Evolutionary conservation across 2,113 vertebrate genomes (phyloP).

Genomic region (Seriola quinqueradiata): DNA sequence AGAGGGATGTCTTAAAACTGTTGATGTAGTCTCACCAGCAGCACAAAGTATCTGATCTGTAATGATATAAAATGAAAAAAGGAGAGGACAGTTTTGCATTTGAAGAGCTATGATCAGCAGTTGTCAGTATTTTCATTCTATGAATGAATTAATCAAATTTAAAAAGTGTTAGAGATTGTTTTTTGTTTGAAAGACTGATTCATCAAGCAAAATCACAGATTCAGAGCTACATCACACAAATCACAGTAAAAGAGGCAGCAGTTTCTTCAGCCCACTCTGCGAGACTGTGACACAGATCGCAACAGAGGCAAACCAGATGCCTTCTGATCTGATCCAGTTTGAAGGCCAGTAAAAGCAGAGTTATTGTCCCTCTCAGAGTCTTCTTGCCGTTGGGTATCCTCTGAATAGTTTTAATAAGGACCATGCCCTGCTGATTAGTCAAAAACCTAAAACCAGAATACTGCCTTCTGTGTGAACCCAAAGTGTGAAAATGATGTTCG

Average conservation of each 20-base stretch:
- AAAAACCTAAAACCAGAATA: conserved; percentile 28
- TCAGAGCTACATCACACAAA: neutral
- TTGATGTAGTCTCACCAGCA: too few relatives aligned
- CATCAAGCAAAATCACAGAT: neutral
- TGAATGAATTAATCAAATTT: too few relatives aligned
- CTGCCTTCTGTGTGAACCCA: conserved; percentile 34
- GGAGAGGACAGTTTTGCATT: too few relatives aligned
- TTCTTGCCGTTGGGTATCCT: conserved; percentile 26
- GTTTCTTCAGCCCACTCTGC: neutral
- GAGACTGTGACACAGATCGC: neutral
- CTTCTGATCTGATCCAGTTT: conserved; percentile 37
- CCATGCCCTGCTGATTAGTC: conserved; percentile 33
- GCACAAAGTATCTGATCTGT: too few relatives aligned
- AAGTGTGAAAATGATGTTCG: conserved; percentile 26
- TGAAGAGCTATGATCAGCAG: too few relatives aligned
- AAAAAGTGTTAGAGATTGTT: neutral
- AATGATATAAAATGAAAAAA: too few relatives aligned
- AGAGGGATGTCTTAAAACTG: too few relatives aligned
- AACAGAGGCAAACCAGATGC: conserved; percentile 38
- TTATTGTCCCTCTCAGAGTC: conserved; percentile 26
- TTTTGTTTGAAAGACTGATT: neutral
- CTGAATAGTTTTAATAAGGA: conserved; percentile 33
- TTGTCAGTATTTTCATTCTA: too few relatives aligned
- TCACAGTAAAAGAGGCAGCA: neutral
- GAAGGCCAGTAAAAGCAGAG: conserved; percentile 18